Evolutionary conservation across 2,797 vertebrate species (phyloP), one percentile per base, ranked within the genome.

Genomic region (Myioborus melanocephalus): DNA sequence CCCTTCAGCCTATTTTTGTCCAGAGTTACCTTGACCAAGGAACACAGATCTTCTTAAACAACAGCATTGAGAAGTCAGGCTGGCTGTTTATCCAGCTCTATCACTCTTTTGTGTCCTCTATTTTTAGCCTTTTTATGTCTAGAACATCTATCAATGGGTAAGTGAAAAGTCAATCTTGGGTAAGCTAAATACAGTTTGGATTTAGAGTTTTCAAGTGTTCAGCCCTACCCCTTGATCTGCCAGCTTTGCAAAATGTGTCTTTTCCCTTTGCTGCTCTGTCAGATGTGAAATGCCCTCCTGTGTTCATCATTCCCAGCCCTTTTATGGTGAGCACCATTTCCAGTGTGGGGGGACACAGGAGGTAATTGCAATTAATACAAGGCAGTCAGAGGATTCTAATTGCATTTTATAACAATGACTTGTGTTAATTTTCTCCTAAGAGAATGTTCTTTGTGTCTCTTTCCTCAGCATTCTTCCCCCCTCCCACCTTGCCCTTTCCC

Each of bases 121-220:
- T 99, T 95, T 99, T 99, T 95, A 98, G 99, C 95, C 98, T 99
- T 32, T 94, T 99, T 95, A 98, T 99, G 97, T 99, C 99, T 30
- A 99, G 99, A 93, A 99, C 99, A 57, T 99, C 99, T 83, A 99
- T 99, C 92, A 99, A 99, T 55, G 99, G 99, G 99, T 99, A 98
- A 98, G 98, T 97, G 83, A 91, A 78, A 90, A 75, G 52, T 75
- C 9, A 0, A 8, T 77, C 49, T 69, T 68, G 30, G 23, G 27
- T 89, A 72, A 93, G 24, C 52, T 73, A 75, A 80, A 63, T 72
- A 39, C 23, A 30, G 12, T 81, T 89, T 87, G 57, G 22, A 56
- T 91, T 78, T 77, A 64, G 43, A 61, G 37, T 94, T 94, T 83
- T 70, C 32, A 68, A 4, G n/a, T 90, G 70, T 69, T 84, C 32